A percentile compares a stretch with the other conserved stretches of the same genome.
Evolutionary conservation across 2,797 vertebrate genomes (phyloP).

Genomic region (Parauchenoglanis punctatus): DNA sequence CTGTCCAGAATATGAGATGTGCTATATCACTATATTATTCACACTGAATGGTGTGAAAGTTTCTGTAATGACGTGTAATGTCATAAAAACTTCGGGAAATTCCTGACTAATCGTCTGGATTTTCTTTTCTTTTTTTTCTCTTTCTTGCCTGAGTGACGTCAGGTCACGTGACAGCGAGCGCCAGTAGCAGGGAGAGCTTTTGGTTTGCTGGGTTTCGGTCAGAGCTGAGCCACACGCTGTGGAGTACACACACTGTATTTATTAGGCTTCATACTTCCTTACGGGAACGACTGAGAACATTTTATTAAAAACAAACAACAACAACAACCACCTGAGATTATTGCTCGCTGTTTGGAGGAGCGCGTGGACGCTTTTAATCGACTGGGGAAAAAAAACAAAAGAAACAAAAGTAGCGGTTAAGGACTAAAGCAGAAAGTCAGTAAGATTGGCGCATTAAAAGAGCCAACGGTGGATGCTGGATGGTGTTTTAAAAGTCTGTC

Average conservation of each 20-base stretch:
- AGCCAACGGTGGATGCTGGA: neutral
- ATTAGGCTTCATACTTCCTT: neutral
- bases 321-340: too few relatives aligned
- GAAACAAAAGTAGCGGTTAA: neutral
- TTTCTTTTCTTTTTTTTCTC: constrained; percentile 5
- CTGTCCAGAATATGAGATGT: neutral
- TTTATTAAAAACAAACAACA: neutral
- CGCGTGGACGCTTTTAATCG: neutral
- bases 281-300: neutral
- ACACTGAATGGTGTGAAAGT: neutral
- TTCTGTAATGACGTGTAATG: neutral
- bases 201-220: constrained; percentile 36
- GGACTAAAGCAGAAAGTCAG: neutral
- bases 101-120: neutral
- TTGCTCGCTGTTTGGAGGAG: neutral
- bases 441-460: neutral
- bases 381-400: neutral
- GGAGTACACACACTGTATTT: neutral
- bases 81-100: neutral
- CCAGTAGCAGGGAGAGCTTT: constrained; percentile 14
- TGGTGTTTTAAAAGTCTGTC: neutral
- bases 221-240: constrained; percentile 40
- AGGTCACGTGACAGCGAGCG: constrained; percentile 20
- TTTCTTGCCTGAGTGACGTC: neutral
- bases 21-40: neutral